Evolutionary conservation across 2,113 vertebrate species (phyloP).

Genomic region (Bathybates hornii): DNA sequence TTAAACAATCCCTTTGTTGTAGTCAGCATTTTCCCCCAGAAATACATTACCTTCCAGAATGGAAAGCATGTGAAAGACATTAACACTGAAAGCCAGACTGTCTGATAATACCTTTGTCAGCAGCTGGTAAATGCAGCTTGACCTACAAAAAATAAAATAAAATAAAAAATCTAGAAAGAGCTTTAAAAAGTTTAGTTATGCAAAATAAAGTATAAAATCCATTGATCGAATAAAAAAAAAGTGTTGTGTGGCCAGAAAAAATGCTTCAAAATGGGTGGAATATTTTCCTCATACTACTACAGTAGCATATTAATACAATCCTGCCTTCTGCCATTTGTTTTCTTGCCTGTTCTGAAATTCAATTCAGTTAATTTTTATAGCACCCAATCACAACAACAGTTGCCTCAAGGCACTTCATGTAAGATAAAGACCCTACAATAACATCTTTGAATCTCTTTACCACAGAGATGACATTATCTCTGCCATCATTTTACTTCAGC

Average conservation of each 20-base stretch:
- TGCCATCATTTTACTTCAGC: neutral
- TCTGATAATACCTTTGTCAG: neutral
- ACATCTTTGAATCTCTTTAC: neutral
- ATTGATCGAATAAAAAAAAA: neutral
- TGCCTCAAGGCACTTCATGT: neutral
- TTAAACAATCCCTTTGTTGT: neutral
- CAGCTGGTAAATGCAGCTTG: neutral
- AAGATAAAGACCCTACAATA: neutral
- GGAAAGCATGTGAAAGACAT: neutral
- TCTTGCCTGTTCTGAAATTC: neutral
- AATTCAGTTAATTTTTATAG: neutral
- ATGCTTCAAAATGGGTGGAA: neutral
- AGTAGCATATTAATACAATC: neutral
- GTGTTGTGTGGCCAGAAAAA: neutral
- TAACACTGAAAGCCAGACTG: neutral
- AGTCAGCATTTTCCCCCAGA: neutral
- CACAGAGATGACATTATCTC: neutral
- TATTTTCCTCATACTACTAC: neutral
- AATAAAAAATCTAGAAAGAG: neutral
- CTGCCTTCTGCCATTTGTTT: neutral
- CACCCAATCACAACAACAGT: neutral
- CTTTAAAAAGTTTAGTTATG: neutral
- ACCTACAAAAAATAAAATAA: neutral
- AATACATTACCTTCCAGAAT: neutral
- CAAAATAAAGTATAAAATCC: neutral